Conservation (phyloP, 2,888 invertebrate species). For the Archips crataeganus region DNA sequence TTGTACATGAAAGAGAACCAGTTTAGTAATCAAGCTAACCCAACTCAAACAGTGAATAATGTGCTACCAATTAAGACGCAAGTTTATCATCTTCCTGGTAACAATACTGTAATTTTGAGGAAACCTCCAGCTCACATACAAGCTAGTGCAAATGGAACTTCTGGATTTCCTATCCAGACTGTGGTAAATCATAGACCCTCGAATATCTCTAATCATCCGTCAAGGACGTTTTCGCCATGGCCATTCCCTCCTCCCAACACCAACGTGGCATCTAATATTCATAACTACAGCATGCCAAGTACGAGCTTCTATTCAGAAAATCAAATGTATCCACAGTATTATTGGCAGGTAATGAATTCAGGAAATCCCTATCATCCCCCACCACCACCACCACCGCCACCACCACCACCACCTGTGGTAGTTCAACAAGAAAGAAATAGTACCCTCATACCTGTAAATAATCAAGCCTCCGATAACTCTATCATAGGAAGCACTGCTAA, state of each 20-base stretch:
- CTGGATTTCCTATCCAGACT: constrained; percentile 18
- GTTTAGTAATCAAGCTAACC: background rate
- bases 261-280: background rate
- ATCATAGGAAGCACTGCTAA: constrained; percentile 28
- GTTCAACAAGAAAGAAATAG: background rate
- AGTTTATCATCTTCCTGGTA: constrained; percentile 12
- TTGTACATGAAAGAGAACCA: background rate
- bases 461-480: constrained; percentile 6
- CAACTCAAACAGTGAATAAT: background rate
- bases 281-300: background rate
- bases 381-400: no score
- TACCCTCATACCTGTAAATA: background rate
- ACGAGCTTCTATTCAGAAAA: background rate
- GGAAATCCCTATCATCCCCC: background rate
- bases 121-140: background rate
- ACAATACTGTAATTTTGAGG: constrained; percentile 26
- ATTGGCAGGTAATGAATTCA: background rate
- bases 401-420: background rate
- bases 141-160: background rate
- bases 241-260: constrained; percentile 4
- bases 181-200: constrained; percentile 15
- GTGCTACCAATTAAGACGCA: background rate
- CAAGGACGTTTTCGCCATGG: background rate
- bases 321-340: background rate
- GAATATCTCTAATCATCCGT: background rate